A percentile compares a stretch with the other conserved stretches of the same genome.
Evolutionary conservation across 2,888 invertebrate species (phyloP).

Genomic region (Caenorhabditis virilis): DNA sequence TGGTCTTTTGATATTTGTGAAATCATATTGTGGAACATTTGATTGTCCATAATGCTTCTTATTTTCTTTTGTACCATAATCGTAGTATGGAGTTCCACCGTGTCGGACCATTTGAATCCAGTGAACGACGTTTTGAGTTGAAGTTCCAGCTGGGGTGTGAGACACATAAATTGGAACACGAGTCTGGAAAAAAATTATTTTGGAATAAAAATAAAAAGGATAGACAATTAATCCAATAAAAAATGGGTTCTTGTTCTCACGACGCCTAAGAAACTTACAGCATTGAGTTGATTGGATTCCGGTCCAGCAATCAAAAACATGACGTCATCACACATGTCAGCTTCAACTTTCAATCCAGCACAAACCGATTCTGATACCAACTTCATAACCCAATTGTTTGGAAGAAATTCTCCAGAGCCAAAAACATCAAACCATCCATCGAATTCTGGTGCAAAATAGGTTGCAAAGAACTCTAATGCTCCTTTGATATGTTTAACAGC

Average conservation of each 20-base stretch:
- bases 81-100: constrained; percentile 42
- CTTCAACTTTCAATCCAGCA: constrained; percentile 42
- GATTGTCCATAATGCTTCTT: constrained; percentile 48
- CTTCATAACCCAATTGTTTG: constrained; percentile 62
- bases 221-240: no score
- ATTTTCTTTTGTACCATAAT: constrained; percentile 46
- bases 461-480: constrained; percentile 54
- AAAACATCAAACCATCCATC: constrained; percentile 69
- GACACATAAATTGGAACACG: constrained; percentile 71
- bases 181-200: no score
- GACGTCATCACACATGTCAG: constrained; percentile 77
- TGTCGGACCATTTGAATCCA: constrained; percentile 69
- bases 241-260: no score
- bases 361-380: constrained; percentile 63
- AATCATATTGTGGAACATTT: constrained; percentile 46
- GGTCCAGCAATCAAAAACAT: constrained; percentile 80
- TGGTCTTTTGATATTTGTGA: constrained; percentile 46
- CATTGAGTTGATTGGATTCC: constrained; percentile 64
- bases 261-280: no score
- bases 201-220: no score
- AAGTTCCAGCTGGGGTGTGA: constrained; percentile 71
- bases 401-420: constrained; percentile 70
- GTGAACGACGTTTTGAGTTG: constrained; percentile 71
- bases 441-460: constrained; percentile 50
- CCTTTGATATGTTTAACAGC: constrained; percentile 69